These are phyloP conservation scores for Chaenogobius annularis DNA, from an alignment of 2,113 vertebrate species.

Conservation along the genomic window DNA sequence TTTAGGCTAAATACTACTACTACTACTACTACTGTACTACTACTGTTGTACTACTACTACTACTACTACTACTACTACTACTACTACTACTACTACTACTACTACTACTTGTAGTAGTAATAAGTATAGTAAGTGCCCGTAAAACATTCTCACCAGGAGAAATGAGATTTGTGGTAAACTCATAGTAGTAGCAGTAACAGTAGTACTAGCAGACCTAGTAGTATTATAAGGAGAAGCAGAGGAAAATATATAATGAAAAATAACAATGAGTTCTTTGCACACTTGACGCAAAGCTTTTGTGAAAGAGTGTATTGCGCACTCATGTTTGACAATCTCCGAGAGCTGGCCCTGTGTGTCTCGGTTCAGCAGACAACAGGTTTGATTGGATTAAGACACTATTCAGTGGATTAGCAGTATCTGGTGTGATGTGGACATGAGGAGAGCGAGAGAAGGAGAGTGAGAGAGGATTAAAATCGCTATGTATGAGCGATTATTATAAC, in stretches of 20 bases:
- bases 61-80: too few species aligned
- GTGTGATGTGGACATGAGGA: conserved; percentile 42
- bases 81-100: too few species aligned
- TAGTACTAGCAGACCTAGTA: not conserved
- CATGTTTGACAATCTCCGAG: conserved; percentile 31
- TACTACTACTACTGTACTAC: too few species aligned
- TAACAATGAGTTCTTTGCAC: not conserved
- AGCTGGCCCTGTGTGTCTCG: conserved; percentile 26
- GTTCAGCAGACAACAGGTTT: conserved; percentile 56
- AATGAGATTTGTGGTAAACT: too few species aligned
- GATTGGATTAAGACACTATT: conserved; percentile 66
- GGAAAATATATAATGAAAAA: not conserved
- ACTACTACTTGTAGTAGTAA: too few species aligned
- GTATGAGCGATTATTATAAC: conserved; percentile 36
- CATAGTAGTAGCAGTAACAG: not conserved
- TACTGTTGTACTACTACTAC: too few species aligned
- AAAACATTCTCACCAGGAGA: too few species aligned
- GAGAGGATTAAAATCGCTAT: conserved; percentile 31
- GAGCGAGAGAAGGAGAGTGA: conserved; percentile 1
- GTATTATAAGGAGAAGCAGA: not conserved
- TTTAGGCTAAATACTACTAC: too few species aligned
- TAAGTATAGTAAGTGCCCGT: too few species aligned
- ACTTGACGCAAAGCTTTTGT: not conserved
- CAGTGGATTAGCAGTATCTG: conserved; percentile 63
- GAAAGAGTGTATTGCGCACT: not conserved